Base-by-base conservation (phyloP, 2,797 vertebrate species). In the Erpetoichthys calabaricus region DNA sequence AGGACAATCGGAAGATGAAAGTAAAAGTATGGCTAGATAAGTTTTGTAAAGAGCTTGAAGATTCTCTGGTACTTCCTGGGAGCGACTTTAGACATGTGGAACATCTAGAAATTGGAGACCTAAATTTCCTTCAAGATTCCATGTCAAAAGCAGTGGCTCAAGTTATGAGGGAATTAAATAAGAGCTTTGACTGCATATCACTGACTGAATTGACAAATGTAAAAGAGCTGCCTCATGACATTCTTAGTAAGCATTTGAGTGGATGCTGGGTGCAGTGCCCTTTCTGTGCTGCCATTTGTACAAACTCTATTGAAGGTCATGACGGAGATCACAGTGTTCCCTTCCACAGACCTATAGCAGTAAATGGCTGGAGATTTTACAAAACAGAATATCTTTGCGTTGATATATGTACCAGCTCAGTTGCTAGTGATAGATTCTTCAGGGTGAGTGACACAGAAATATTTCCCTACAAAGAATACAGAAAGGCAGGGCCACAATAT, bases 261-360 rank as follows among this genome's bases (percentile, higher is more conserved):
- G n/a, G 57, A 0, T 73, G 75, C 66, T 81, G 79, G 79, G 66
- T 57, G 41, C 59, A 3, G 4, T 81, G 78, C 59, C 78, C 75
- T 0, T 77, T 79, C 70, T 80, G 76, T 54, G 0, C 0, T 7
- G 72, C 68, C 41, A 59, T 76, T 60, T 78, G 75, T 45, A 71
- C 65, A 51, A 76, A 75, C 68, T 74, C 73, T 1, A 0, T 72
- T 1, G 3, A 65, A n/a, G 46, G 66, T 5, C 75, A 80, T 7
- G 51, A 58, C 44, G 65, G 65, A 0, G 52, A 74, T 1, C 73
- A 81, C 61, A 68, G 8, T 2, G 69, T 66, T 2, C 64, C 67
- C 49, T 78, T 74, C 57, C 76, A 80, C 68, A 62, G 61, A 3
- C 25, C 67, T 0, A 0, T 0, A 44, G 72, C 59, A 10, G 41